phyloP scores from a whole-genome alignment of 92 coral and sea anemone species.

The Pocillopora meandrina region DNA sequence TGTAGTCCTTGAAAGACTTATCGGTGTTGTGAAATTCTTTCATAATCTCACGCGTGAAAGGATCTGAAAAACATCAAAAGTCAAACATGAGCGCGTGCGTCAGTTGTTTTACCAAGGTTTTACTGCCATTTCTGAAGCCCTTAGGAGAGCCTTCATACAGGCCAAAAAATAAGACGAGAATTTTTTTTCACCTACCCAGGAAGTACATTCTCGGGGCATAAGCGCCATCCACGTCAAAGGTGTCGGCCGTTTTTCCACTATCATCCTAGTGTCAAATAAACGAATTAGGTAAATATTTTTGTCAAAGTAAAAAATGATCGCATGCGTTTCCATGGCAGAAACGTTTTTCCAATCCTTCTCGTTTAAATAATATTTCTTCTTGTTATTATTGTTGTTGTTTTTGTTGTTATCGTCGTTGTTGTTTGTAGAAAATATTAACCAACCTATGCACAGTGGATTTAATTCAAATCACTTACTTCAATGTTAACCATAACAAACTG shows the following conservation, averaged over 20 bases:
- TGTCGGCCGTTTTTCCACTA: constrained; percentile 76
- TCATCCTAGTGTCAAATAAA: constrained; percentile 62
- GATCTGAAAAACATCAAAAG: constrained; percentile 53
- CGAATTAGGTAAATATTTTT: no score
- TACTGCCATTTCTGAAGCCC: no score
- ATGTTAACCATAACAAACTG: constrained; percentile 89
- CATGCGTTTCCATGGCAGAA: no score
- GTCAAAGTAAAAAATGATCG: no score
- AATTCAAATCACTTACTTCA: constrained; percentile 56
- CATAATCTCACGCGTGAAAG: constrained; percentile 77
- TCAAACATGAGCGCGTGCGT: neutral
- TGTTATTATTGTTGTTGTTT: no score
- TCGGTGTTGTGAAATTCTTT: constrained; percentile 80
- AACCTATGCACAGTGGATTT: neutral
- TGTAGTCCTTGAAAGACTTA: constrained; percentile 74
- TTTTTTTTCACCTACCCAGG: constrained; percentile 62
- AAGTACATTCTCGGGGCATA: constrained; percentile 88
- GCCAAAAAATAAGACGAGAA: no score
- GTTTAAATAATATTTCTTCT: no score
- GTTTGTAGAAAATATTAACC: neutral
- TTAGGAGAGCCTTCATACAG: neutral
- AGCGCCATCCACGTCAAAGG: constrained; percentile 84
- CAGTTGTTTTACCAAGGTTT: neutral
- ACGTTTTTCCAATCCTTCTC: no score
- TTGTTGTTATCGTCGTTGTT: no score